Base-by-base conservation (phyloP, 2,113 vertebrate genomes). In the Halcyon malimbica region DNA sequence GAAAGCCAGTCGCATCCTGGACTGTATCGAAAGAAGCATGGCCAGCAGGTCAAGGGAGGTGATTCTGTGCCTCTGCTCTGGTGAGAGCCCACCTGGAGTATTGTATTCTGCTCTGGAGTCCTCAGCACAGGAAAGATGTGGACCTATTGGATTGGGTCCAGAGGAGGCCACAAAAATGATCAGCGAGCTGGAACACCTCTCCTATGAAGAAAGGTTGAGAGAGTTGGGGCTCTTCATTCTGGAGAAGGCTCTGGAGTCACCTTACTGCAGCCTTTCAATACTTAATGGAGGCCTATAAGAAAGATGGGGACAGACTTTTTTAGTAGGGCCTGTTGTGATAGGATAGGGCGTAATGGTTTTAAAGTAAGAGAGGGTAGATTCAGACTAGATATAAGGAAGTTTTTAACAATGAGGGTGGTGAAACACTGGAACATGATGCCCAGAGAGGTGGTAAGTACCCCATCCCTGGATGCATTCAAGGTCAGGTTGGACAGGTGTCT, bases 141-240 rank as follows among this genome's bases (percentile, higher is more conserved):
- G 64, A 33, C 1, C 20, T 54, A 6, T 1, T 59, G 48, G 11
- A 65, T 1, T 0, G 0, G 11, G 16, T 2, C 60, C 31, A 64
- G 39, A 6, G 13, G 2, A 35, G 37, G 17, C 9, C 42, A 41
- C 13, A 2, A 14, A 42, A 13, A 19, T 5, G 3, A 10, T 35
- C 13, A 41, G 42, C 50, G 24, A 7, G 1, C 1, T 62, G 28
- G 19, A 70, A 0, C 8, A 35, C 5, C 20, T 77, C 24, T 42
- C 19, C 53, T 33, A 0, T 18, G 31, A 63, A 1, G 11, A 54
- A 6, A 91, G 18, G 48, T 13, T 93, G 74, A 88, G 25, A 92
- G 24, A 68, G 20, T 18, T 57, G 25, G 37, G 25, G 31, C 28
- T 57, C 31, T 33, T 69, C 28, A 37, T 23, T 39, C 16, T 37